Evolutionary conservation across 2,113 vertebrate genomes (phyloP), one percentile per base, ranked within the genome.

Genomic region (Hylia prasina): DNA sequence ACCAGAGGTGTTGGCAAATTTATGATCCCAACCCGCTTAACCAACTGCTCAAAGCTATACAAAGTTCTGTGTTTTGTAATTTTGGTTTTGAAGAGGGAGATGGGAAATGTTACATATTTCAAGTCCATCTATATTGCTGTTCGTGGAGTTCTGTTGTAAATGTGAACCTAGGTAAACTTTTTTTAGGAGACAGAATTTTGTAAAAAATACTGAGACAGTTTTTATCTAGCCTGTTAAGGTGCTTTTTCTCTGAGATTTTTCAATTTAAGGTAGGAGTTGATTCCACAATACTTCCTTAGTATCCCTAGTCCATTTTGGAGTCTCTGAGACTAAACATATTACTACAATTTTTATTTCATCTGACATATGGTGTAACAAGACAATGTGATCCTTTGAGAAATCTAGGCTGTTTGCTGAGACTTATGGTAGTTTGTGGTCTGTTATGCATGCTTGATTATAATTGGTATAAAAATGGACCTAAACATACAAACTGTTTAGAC

Each of bases 311-410:
- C 87, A 63, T 91, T 93, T 89, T 93, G 61, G 57, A 91, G 44
- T 53, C 83, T 92, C 53, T 79, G 80, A 93, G 60, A 71, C 83
- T 89, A 94, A 91, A 92, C 91, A 82, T 81, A 86, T 87, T 95
- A 89, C 94, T 87, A 84, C 47, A 87, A 82, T 94, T 96, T 97
- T 96, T 91, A 88, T 92, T 95, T 94, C 65, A 85, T 92, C 93
- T 87, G 82, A 96, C 94, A 96, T 97, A 93, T 96, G 95, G 94
- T 89, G 72, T 89, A 96, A 87, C 40, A 84, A 97, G 94, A 93
- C 89, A 91, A 95, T 91, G 78, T 96, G 93, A 96, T 96, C 94
- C 82, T 93, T 95, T 80, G 75, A 96, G 90, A 94, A 96, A 90
- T 96, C 90, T 85, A 94, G 93, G 63, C 91, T 91, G 94, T 93